Conservation (phyloP, 2,113 vertebrate genomes). For the Cavia aperea region DNA sequence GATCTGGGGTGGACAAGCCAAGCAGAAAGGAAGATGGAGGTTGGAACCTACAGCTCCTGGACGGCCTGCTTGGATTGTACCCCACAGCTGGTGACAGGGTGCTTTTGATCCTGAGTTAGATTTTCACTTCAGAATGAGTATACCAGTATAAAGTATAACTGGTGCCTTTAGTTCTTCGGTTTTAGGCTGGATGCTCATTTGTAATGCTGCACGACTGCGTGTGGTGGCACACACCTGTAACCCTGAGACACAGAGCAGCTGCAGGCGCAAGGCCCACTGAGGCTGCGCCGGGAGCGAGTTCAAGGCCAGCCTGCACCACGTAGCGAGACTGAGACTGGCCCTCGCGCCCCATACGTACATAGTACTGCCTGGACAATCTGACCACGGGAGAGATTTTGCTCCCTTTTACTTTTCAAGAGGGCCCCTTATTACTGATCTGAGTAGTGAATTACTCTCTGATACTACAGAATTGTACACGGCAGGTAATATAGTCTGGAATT, state of each 20-base stretch:
- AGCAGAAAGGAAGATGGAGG: background rate
- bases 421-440: background rate
- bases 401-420: constrained; percentile 1
- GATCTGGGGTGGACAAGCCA: background rate
- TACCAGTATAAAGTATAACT: background rate
- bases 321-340: background rate
- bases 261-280: too few relatives aligned
- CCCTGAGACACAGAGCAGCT: background rate
- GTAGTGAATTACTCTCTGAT: background rate
- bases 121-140: constrained; percentile 8
- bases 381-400: background rate
- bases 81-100: background rate
- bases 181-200: background rate
- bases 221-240: background rate
- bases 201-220: background rate
- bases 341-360: background rate
- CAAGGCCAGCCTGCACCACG: background rate
- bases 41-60: background rate
- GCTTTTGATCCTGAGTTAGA: background rate
- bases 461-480: background rate
- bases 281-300: background rate
- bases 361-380: background rate
- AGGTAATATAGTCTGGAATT: constrained; percentile 19
- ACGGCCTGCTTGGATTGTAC: background rate
- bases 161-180: background rate